These are phyloP conservation scores for Drosophila ficusphila DNA, from an alignment of 1,140 invertebrate genomes.

Conservation along the genomic window DNA sequence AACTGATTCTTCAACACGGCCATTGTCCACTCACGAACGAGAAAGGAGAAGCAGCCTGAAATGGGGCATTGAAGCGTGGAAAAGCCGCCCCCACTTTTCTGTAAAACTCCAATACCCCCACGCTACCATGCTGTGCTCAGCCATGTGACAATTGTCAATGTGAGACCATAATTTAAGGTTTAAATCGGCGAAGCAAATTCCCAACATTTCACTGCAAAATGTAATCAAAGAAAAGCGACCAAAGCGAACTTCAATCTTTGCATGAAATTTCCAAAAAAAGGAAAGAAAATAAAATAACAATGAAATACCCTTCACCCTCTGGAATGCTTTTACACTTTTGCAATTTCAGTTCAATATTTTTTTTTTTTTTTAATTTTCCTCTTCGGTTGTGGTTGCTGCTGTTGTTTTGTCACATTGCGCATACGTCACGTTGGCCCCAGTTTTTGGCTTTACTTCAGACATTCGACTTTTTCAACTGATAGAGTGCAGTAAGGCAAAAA, in stretches of 20 bases:
- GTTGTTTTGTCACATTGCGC: slow-evolving; percentile 57
- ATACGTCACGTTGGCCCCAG: slow-evolving; percentile 67
- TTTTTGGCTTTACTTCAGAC: slow-evolving; percentile 45
- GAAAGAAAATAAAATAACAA: slow-evolving; percentile 17
- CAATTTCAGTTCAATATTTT: slow-evolving; percentile 39
- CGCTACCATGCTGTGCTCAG: slow-evolving; percentile 10
- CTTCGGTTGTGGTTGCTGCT: slow-evolving; percentile 3
- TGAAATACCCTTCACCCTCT: not conserved
- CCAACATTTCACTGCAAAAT: slow-evolving; percentile 27
- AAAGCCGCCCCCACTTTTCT: slow-evolving; percentile 4
- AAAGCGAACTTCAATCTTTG: slow-evolving; percentile 21
- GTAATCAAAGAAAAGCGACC: slow-evolving; percentile 32
- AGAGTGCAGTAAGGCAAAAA: not conserved
- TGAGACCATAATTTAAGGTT: slow-evolving; percentile 72
- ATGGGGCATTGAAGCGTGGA: slow-evolving; percentile 63
- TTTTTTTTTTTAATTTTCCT: slow-evolving; percentile 29
- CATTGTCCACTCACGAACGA: slow-evolving; percentile 59
- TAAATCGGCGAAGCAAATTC: slow-evolving; percentile 21
- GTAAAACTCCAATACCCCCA: not conserved
- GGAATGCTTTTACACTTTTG: slow-evolving; percentile 14
- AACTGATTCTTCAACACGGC: slow-evolving; percentile 35
- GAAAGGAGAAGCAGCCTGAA: slow-evolving; percentile 19
- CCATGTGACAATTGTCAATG: slow-evolving; percentile 73
- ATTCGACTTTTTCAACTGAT: slow-evolving; percentile 32
- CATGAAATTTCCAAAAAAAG: too few relatives aligned